Conservation (phyloP, 1,140 invertebrate species). For the Whitmania pigra region DNA sequence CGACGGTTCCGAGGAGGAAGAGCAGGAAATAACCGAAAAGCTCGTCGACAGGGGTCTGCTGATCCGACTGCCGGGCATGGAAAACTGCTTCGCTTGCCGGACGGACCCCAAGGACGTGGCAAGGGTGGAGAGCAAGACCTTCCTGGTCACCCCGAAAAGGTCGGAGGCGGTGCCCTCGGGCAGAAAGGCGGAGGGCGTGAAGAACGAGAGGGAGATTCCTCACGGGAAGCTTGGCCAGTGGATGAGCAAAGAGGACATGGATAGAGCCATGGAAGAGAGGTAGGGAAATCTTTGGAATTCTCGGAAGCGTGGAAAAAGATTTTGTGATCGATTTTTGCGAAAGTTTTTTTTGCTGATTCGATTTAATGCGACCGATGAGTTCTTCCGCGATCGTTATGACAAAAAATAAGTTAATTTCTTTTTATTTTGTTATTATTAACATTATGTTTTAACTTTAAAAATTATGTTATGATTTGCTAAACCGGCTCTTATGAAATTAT, state of each 20-base stretch:
- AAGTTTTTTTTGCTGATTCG: too few species aligned
- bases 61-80: conserved; percentile 32
- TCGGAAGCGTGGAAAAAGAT: too few species aligned
- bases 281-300: conserved; percentile 32
- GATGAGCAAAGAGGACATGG: conserved; percentile 16
- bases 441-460: too few species aligned
- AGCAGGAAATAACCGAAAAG: conserved; percentile 22
- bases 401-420: too few species aligned
- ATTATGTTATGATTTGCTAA: too few species aligned
- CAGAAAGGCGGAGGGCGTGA: conserved; percentile 32
- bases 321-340: too few species aligned
- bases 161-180: conserved; percentile 67
- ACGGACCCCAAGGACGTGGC: conserved; percentile 96
- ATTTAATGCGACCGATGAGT: too few species aligned
- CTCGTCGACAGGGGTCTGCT: conserved; percentile 22
- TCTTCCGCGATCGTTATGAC: too few species aligned
- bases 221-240: conserved; percentile 57
- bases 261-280: conserved; percentile 40
- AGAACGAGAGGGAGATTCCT: conserved; percentile 37
- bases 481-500: too few species aligned
- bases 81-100: conserved; percentile 65
- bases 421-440: too few species aligned
- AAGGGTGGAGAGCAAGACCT: conserved; percentile 85
- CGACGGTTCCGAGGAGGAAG: conserved; percentile 24
- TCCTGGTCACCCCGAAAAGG: conserved; percentile 72